Base-by-base conservation (phyloP, 2,888 invertebrate genomes). In the Sinhomidia bicolor region DNA sequence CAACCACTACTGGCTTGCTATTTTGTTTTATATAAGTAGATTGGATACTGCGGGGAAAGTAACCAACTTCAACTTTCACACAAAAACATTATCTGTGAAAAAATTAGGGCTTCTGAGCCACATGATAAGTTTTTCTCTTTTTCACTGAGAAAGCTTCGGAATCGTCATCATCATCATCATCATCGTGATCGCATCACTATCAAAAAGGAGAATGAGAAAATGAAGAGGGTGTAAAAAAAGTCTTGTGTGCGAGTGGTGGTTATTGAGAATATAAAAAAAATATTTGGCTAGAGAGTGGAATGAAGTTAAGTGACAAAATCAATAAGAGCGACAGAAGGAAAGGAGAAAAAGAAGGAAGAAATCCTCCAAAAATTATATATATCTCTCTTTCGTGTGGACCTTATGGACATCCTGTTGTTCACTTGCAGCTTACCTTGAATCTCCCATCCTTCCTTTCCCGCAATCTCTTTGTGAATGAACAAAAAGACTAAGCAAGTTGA, bases 381-480 rank as follows among this genome's bases (percentile, higher is more conserved):
- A 76, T 68, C 78, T 78, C 23, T 12, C 20, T n/a, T n/a, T n/a
- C n/a, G n/a, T n/a, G 32, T 88, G 88, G 88, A 88, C 83, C 88
- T 78, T 83, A 78, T 88, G 88, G 88, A 88, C 88, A 78, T 83
- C 83, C 78, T 88, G 88, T 83, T 88, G 88, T 83, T 88, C 68
- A 83, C 51, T 79, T 82, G 23, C 79, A 17, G 47, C 78, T 62
- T 85, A 29, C 54, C 62, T 62, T 76, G 44, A 26, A 20, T 47
- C 23, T 60, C 60, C 17, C 60, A 29, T 60, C 60, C 26, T 60
- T 29, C 60, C 60, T 60, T n/a, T 14, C 36, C 23, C 23, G 41
- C 23, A 12, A 57, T 57, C 29, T 71, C 80, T 5, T 71, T 51
- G 68, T 57, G 68, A 81, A 80, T 65, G 88, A 88, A 82, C 76